A percentile compares a stretch with the other conserved stretches of the same genome.
phyloP scores from a whole-genome alignment of 2,888 invertebrate genomes.

The Meandrusa payeni region DNA sequence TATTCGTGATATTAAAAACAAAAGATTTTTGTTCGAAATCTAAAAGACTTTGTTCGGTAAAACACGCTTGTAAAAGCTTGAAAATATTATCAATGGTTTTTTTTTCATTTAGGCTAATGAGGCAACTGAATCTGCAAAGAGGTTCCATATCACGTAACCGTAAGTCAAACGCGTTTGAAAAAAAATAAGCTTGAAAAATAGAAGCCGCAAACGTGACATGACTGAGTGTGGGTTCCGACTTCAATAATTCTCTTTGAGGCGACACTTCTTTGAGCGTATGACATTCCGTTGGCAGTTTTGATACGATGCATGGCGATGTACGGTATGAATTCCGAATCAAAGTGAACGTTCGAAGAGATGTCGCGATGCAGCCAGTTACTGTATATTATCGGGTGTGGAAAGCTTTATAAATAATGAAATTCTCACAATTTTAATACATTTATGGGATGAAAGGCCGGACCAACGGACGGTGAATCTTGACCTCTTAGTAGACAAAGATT shows the following conservation, averaged over 20 bases:
- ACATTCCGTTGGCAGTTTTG: constrained; percentile 19
- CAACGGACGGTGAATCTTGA: too few species aligned
- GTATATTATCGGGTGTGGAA: neutral
- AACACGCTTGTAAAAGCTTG: too few species aligned
- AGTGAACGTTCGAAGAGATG: constrained; percentile 32
- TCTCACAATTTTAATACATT: too few species aligned
- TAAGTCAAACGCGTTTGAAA: constrained; percentile 17
- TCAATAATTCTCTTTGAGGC: constrained; percentile 32
- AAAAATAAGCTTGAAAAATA: constrained; percentile 15
- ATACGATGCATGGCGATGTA: constrained; percentile 23
- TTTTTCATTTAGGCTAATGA: constrained; percentile 11
- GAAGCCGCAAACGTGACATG: constrained; percentile 15
- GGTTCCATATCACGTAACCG: constrained; percentile 7
- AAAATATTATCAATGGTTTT: too few species aligned
- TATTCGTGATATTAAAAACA: too few species aligned
- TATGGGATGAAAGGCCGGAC: too few species aligned
- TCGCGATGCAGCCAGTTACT: constrained; percentile 4
- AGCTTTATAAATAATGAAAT: too few species aligned
- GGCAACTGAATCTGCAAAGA: constrained; percentile 7
- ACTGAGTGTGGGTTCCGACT: constrained; percentile 25
- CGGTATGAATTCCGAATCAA: constrained; percentile 32
- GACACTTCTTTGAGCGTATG: constrained; percentile 30
- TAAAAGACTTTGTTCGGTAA: too few species aligned
- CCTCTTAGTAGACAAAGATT: too few species aligned
- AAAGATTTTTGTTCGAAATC: too few species aligned